Percentiles rank a stretch among this genome's conserved stretches.
phyloP scores from a whole-genome alignment of 2,113 vertebrate genomes.

The Thamnophis sirtalis region DNA sequence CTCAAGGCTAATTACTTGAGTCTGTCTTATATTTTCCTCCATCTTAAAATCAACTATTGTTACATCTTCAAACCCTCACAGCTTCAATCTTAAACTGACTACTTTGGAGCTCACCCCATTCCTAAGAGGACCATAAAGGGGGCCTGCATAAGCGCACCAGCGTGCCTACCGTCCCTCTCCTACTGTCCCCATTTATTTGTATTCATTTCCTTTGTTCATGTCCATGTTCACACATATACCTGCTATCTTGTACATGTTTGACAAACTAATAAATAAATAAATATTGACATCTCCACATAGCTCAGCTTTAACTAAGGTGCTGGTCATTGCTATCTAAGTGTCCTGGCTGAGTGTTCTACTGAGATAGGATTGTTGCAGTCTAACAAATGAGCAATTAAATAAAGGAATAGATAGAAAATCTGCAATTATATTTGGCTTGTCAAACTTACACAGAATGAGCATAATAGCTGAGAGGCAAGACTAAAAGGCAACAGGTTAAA shows the following conservation, averaged over 20 bases:
- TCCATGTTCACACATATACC: too few relatives aligned
- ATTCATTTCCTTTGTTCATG: too few relatives aligned
- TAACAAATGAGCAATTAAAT: not conserved
- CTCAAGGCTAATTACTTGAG: not conserved
- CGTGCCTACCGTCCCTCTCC: too few relatives aligned
- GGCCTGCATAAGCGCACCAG: too few relatives aligned
- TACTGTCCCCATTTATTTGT: too few relatives aligned
- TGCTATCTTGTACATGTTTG: too few relatives aligned
- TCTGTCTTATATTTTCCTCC: not conserved
- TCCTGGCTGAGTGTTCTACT: not conserved
- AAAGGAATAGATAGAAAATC: not conserved
- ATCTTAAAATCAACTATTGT: not conserved
- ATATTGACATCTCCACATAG: not conserved
- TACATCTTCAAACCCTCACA: too few relatives aligned
- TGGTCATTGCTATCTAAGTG: not conserved
- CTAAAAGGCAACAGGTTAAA: not conserved
- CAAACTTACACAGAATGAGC: not conserved
- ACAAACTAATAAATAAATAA: too few relatives aligned
- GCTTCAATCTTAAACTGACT: too few relatives aligned
- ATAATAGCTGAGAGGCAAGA: not conserved
- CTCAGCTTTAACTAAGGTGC: not conserved
- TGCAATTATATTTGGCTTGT: not conserved
- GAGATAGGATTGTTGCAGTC: not conserved
- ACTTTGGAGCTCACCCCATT: too few relatives aligned
- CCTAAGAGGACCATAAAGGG: too few relatives aligned